Evolutionary conservation across 2,797 vertebrate genomes (phyloP), one percentile per base, ranked within the genome.

Genomic region (Sardinella longiceps): DNA sequence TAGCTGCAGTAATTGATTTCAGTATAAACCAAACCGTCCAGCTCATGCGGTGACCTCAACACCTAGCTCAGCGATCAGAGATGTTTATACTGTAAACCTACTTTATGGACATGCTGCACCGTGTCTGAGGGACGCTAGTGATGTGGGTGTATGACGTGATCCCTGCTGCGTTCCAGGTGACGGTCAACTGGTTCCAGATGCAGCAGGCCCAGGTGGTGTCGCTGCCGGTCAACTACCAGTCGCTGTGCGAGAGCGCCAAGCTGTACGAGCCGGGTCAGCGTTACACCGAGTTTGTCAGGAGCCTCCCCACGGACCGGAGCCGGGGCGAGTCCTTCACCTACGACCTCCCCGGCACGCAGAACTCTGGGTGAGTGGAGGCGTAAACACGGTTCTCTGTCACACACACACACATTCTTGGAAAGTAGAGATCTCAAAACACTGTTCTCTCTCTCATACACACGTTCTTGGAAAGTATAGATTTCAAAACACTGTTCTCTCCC

Each of bases 131-230:
- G 12, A 18, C 20, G 7, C 66, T 37, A 70, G 66, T 3, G 14
- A 14, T 39, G 30, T 18, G 6, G 30, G 14, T 74, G 12, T 18
- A 74, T 74, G 33, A 74, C 33, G 37, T 77, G 37, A 20, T 18
- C 0, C 37, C 70, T 20, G 15, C 28, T 23, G 15, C 37, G 0
- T 39, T 60, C 15, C 81, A 99, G 98, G 97, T 97, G 92, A 98
- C 97, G 0, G 98, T 99, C 84, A 99, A 99, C 88, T 96, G 98
- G 94, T 99, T 99, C 93, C 98, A 99, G 92, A 96, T 99, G 90
- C 98, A 99, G 91, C 98, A 99, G 12, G 95, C 96, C 15, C 98
- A 98, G 92, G 96, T 95, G 25, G 96, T 97, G 0, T 97, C 97
- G 45, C 95, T 98, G 14, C 98, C 98, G 0, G 95, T 97, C 50